Percentiles rank a stretch among this genome's conserved stretches.
These are phyloP conservation scores for Elegia similella DNA, from an alignment of 2,888 invertebrate species.

Conservation along the genomic window DNA sequence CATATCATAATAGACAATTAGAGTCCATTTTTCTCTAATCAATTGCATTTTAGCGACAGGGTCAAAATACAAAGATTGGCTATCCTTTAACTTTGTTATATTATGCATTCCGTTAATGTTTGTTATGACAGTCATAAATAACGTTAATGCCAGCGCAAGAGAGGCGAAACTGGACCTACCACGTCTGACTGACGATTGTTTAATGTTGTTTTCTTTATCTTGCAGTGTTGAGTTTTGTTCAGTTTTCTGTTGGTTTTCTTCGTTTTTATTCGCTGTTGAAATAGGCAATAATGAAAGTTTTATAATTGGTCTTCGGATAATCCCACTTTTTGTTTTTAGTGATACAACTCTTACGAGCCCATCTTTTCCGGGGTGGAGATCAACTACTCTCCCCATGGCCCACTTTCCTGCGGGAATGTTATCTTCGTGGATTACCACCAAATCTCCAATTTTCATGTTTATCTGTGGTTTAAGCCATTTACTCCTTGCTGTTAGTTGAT, in stretches of 20 bases:
- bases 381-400: no score
- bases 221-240: no score
- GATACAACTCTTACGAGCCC: constrained; percentile 12
- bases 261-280: no score
- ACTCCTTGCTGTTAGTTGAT: background rate
- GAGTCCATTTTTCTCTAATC: constrained; percentile 22
- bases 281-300: no score
- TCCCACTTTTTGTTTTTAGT: constrained; percentile 20
- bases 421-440: constrained; percentile 15
- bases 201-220: no score
- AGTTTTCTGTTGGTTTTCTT: no score
- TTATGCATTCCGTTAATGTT: background rate
- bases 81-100: constrained; percentile 2
- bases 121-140: constrained; percentile 5
- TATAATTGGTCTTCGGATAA: constrained; percentile 14
- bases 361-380: constrained; percentile 11
- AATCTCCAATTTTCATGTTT: background rate
- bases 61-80: constrained; percentile 19
- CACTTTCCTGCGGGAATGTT: constrained; percentile 17
- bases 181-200: no score
- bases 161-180: background rate
- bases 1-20: constrained; percentile 19
- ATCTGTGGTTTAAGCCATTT: constrained; percentile 1
- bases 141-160: background rate
- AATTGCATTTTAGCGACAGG: constrained; percentile 17